Conservation (phyloP, 2,113 vertebrate species). For the Sciurus niger region DNA sequence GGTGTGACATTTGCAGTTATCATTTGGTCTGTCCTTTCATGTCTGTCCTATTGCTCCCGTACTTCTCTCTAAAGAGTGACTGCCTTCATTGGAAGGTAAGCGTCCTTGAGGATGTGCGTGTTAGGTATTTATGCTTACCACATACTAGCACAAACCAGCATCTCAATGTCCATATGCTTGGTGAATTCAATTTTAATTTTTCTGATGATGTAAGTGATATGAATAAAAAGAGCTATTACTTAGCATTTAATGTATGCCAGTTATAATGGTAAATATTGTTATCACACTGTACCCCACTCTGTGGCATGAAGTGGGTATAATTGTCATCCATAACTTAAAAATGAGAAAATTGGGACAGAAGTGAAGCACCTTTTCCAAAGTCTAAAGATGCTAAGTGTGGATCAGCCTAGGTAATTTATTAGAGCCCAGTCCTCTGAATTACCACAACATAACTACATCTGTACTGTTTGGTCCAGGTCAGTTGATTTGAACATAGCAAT, state of each 20-base stretch:
- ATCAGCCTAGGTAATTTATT: background rate
- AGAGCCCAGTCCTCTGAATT: background rate
- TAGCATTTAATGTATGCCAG: background rate
- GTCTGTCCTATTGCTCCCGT: background rate
- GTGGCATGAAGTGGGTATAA: background rate
- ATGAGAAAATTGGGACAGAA: background rate
- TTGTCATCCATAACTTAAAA: background rate
- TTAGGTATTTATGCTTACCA: background rate
- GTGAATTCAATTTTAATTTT: background rate
- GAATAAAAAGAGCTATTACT: background rate
- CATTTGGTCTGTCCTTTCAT: background rate
- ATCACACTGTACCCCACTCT: background rate
- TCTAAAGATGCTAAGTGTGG: background rate
- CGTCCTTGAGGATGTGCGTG: background rate
- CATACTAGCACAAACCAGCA: background rate
- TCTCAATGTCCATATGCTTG: background rate
- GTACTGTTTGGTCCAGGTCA: background rate
- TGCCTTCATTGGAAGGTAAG: background rate
- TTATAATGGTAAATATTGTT: background rate
- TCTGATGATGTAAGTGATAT: background rate
- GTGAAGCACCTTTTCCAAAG: background rate
- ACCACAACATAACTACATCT: background rate
- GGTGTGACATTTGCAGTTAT: background rate
- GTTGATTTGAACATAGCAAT: background rate
- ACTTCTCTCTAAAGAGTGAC: background rate